Evolutionary conservation across 53 echinoderm and acorn worm genomes (phyloP).

Genomic region (Arbacia lixula): DNA sequence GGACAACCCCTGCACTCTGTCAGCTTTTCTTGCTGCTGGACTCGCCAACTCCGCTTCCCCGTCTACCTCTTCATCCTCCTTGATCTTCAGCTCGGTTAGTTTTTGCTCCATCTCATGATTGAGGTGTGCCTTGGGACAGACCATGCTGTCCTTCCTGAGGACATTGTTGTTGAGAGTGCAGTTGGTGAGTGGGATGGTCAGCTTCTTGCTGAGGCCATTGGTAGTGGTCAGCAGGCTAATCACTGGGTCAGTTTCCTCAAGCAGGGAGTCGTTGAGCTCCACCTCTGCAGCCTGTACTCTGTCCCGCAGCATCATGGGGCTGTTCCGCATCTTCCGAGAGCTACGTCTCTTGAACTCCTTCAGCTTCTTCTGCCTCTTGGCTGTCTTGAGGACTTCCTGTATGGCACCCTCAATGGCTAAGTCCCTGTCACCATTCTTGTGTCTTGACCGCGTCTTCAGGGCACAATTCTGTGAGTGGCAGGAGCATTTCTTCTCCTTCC

Average conservation of each 20-base stretch:
- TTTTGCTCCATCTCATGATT: conserved; percentile 34
- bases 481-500: conserved; percentile 56
- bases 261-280: conserved; percentile 31
- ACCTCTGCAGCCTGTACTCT: conserved; percentile 28
- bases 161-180: conserved; percentile 51
- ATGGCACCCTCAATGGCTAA: conserved; percentile 41
- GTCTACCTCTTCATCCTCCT: conserved; percentile 22
- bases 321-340: conserved; percentile 37
- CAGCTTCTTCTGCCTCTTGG: conserved; percentile 57
- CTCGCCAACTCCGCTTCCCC: conserved; percentile 2
- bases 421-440: conserved; percentile 36
- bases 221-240: conserved; percentile 25
- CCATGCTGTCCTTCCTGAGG: conserved; percentile 50
- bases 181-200: conserved; percentile 50
- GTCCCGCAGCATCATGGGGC: conserved; percentile 47
- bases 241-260: conserved; percentile 2
- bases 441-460: conserved; percentile 3
- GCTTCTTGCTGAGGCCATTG: conserved; percentile 53
- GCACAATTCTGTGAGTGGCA: conserved; percentile 48
- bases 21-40: conserved; percentile 5
- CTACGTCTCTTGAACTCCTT: conserved; percentile 26
- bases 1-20: conserved; percentile 17
- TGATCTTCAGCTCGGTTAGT: conserved; percentile 38
- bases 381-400: conserved; percentile 46
- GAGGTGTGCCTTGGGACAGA: conserved; percentile 44